Conservation (phyloP, 2,888 invertebrate species). For the Zygothrica quintamaculata region DNA sequence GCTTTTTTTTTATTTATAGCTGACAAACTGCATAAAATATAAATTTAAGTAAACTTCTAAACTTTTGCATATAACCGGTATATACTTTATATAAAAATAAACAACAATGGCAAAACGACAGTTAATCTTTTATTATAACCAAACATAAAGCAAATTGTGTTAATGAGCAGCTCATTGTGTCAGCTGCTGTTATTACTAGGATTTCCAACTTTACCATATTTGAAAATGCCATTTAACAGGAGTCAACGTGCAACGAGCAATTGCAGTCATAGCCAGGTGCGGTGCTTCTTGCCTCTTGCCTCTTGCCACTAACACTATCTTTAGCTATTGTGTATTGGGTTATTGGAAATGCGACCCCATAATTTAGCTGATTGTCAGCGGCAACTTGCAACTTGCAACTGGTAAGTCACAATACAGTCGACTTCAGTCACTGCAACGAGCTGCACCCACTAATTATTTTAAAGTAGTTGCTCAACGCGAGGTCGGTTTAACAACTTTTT, state of each 20-base stretch:
- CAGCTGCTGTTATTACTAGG: constrained; percentile 46
- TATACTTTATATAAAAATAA: no score
- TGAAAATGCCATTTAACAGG: constrained; percentile 38
- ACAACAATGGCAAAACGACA: not conserved
- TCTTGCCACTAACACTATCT: not conserved
- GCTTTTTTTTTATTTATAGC: no score
- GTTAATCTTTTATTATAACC: constrained; percentile 4
- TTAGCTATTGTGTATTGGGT: constrained; percentile 17
- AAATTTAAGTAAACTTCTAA: no score
- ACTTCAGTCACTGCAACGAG: constrained; percentile 52
- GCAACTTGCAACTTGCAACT: constrained; percentile 35
- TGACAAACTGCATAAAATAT: no score
- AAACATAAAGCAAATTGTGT: constrained; percentile 44
- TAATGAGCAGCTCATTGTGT: constrained; percentile 66
- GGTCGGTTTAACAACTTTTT: constrained; percentile 57
- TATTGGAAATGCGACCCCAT: constrained; percentile 59
- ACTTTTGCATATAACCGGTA: no score
- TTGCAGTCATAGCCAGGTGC: constrained; percentile 33
- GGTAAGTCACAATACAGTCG: constrained; percentile 24
- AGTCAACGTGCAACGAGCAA: not conserved
- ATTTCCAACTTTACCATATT: constrained; percentile 34
- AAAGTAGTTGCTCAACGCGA: constrained; percentile 72
- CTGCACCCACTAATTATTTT: constrained; percentile 80
- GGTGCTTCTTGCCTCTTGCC: constrained; percentile 1
- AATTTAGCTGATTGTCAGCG: constrained; percentile 71